Base-by-base conservation (phyloP, 2,888 invertebrate genomes). In the Ectemnius lituratus region DNA sequence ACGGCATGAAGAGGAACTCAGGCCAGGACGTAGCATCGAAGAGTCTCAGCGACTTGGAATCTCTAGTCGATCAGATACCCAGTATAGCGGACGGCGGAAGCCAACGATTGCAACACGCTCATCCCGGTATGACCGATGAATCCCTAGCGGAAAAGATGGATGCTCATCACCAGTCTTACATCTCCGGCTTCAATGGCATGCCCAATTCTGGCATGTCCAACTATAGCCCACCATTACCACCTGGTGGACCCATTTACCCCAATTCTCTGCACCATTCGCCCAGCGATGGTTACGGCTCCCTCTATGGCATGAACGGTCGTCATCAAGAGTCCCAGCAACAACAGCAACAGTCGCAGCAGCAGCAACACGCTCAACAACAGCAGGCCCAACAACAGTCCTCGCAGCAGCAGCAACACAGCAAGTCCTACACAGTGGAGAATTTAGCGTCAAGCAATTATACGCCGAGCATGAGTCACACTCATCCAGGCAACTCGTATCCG, bases 41-140 rank as follows among this genome's bases (percentile, higher is more conserved):
- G 90, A 96, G 96, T 84, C 92, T 96, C 62, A 97, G 97, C 18
- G 97, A 97, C 20, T 92, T 97, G 61, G 97, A 97, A 91, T 97
- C 97, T 57, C 92, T 97, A 62, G 97, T 97, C 79, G 97, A 97
- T 92, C 97, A 97, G 93, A 97, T 97, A 91, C 97, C 97, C 64
- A 95, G 96, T 85, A 96, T 97, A 91, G 94, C 95, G 69, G 96
- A 97, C 85, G 95, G 95, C 8, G 90, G 89, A 0, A 87, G 81
- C 23, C 90, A 89, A 56, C 86, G 90, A 2, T 79, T 89, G 0
- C 88, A 88, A 14, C 90, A 89, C 45, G 66, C 84, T n/a, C 88
- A 88, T 59, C 80, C 86, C 0, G 85, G 84, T 0, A 85, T 90
- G 78, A 67, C 79, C 57, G 90, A 90, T 61, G 90, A 89, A 5